Evolutionary conservation across 1,140 invertebrate species (phyloP).

Genomic region (Cherax destructor): DNA sequence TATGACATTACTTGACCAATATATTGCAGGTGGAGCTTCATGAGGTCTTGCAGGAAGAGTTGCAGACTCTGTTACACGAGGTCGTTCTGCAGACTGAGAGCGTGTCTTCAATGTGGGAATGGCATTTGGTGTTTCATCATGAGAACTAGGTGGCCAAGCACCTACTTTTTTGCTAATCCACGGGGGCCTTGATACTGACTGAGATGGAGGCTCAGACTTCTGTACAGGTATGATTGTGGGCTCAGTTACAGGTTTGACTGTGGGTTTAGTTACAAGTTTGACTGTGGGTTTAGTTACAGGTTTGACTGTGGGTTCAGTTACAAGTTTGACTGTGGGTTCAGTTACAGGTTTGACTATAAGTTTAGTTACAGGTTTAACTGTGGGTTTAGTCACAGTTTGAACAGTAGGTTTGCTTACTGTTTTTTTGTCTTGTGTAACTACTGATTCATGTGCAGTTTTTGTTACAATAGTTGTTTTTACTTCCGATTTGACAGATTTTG

Average conservation of each 20-base stretch:
- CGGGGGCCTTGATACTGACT: neutral
- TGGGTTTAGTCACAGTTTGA: neutral
- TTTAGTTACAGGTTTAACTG: neutral
- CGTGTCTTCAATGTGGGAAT: conserved; percentile 38
- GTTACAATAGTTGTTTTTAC: neutral
- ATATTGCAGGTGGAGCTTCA: conserved; percentile 69
- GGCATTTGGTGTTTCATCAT: neutral
- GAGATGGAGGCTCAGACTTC: conserved; percentile 22
- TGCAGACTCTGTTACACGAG: conserved; percentile 56
- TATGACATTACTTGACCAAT: conserved; percentile 69
- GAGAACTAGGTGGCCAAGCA: conserved; percentile 13
- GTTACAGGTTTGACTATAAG: neutral
- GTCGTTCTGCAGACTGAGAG: conserved; percentile 65
- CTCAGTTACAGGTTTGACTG: neutral
- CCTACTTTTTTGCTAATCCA: neutral
- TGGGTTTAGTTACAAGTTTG: neutral
- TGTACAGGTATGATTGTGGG: neutral
- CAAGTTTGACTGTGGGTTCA: neutral
- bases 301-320: neutral
- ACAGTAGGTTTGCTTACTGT: neutral
- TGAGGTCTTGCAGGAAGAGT: conserved; percentile 50
- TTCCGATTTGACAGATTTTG: neutral
- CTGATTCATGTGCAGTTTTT: neutral
- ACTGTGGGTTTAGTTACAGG: neutral
- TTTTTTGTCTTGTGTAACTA: neutral